Evolutionary conservation across 1,140 invertebrate genomes (phyloP).

Genomic region (Ceratosolen fusciceps): DNA sequence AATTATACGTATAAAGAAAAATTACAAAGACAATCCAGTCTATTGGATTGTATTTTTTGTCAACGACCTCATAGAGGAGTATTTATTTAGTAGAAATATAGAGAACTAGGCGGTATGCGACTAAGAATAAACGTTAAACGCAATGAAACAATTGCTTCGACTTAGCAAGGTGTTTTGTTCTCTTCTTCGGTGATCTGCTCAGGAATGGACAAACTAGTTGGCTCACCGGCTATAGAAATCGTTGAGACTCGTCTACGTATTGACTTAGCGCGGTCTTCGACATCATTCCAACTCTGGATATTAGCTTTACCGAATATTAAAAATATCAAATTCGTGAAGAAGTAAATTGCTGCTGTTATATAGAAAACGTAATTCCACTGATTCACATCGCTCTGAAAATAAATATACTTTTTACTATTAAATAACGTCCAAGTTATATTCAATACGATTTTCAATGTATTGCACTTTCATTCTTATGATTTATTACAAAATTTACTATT

Average conservation of each 20-base stretch:
- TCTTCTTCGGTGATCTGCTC: constrained; percentile 10
- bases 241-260: background rate
- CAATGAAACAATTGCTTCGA: background rate
- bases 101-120: background rate
- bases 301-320: constrained; percentile 67
- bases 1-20: background rate
- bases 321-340: constrained; percentile 71
- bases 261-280: background rate
- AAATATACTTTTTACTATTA: no score
- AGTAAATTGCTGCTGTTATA: constrained; percentile 71
- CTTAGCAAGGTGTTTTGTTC: background rate
- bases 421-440: no score
- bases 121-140: background rate
- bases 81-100: no score
- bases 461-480: no score
- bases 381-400: constrained; percentile 64
- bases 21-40: background rate
- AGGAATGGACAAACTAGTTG: constrained; percentile 24
- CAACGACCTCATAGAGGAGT: no score
- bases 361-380: constrained; percentile 76
- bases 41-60: background rate
- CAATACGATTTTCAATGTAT: no score
- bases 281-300: constrained; percentile 66
- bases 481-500: no score
- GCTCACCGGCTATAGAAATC: constrained; percentile 38